Evolutionary conservation across 2,888 invertebrate species (phyloP), one percentile per base, ranked within the genome.

Genomic region (Cheilosia variabilis): DNA sequence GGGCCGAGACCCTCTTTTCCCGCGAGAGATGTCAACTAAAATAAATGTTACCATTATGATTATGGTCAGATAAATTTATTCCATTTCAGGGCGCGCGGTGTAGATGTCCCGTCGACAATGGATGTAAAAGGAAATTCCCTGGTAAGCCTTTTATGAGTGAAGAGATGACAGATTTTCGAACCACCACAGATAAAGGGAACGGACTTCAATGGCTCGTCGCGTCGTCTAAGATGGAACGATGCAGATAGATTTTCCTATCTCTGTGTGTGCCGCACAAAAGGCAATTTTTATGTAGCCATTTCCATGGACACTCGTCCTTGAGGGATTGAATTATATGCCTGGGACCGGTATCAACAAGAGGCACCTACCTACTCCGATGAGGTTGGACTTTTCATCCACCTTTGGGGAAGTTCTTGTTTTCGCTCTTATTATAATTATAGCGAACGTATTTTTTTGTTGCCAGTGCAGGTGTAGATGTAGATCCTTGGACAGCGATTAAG

Each of bases 1-100:
- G 55, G 22, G n/a, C 31, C 4, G 4, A 17, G 50, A 37, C 41
- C 6, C 10, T 37, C 13, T 53, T 47, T 10, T 63, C 45, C 45
- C 83, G 63, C 79, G 68, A 63, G 58, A 53, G 63, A 68, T 78
- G 78, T 63, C 78, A 73, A 72, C 66, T 72, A 68, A 53, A 63
- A 73, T 78, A 83, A 78, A 78, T 69, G 79, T 73, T 68, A 15
- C 78, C 78, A 73, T 83, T 68, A 83, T 78, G 83, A 78, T 79
- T 78, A 79, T 83, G 83, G 78, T 79, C 83, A 78, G 73, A 68
- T 78, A 73, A 83, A 78, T 73, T 68, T 78, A 78, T 83, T 62
- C 72, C 55, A 37, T 60, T 77, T 22, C 2, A 45, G 71, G 66
- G 66, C 63, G 78, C 53, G 66, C 7, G 52, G 41, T 3, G 2